Conservation (phyloP, 2,113 vertebrate genomes). For the Mustela lutreola region DNA sequence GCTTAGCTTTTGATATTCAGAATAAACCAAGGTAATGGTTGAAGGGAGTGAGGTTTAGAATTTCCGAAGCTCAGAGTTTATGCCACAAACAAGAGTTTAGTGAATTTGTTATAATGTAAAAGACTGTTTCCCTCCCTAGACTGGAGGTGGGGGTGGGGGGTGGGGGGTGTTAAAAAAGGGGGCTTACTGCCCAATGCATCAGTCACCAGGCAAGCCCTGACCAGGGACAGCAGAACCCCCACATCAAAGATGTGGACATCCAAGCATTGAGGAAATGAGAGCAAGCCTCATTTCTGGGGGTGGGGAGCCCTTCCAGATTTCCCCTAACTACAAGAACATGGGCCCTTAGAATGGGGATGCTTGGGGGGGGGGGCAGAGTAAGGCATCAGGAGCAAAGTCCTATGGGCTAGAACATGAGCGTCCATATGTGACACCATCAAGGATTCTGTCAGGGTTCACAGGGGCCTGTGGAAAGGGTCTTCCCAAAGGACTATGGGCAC, state of each 20-base stretch:
- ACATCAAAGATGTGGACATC: neutral
- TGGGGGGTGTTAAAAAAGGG: accelerated
- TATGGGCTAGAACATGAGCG: neutral
- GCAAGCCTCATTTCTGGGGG: neutral
- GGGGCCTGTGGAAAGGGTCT: neutral
- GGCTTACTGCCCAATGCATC: neutral
- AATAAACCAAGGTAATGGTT: neutral
- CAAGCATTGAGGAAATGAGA: neutral
- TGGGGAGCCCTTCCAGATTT: neutral
- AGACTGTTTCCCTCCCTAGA: neutral
- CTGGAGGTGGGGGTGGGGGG: neutral
- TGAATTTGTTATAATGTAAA: too few species aligned
- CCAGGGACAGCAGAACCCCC: neutral
- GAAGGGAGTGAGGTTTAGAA: neutral
- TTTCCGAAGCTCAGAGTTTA: neutral
- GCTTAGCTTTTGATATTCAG: neutral
- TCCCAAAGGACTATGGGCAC: neutral
- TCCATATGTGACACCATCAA: neutral
- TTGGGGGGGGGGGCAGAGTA: neutral
- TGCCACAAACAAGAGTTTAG: neutral
- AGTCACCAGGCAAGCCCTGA: neutral
- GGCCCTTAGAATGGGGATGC: neutral
- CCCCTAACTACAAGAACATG: neutral
- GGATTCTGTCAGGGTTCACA: neutral
- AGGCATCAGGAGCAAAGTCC: too few species aligned